Evolutionary conservation across 2,888 invertebrate species (phyloP).

Genomic region (Griposia aprilina): DNA sequence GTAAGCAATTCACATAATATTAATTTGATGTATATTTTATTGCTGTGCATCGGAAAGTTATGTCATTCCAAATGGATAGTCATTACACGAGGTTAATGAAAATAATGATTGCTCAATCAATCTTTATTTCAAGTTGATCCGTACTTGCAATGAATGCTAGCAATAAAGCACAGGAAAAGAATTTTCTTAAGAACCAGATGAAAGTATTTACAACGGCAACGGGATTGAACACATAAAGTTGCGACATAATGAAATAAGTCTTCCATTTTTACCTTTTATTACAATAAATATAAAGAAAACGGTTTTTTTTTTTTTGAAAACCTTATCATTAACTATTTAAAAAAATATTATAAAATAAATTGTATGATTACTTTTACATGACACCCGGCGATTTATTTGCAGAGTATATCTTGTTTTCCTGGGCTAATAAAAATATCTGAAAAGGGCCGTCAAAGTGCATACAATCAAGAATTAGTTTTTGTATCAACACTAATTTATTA

Average conservation of each 20-base stretch:
- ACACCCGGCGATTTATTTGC: neutral
- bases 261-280: too few relatives aligned
- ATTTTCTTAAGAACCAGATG: too few relatives aligned
- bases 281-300: too few relatives aligned
- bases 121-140: neutral
- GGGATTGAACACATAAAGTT: too few relatives aligned
- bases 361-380: too few relatives aligned
- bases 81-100: neutral
- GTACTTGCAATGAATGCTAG: neutral
- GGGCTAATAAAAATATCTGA: neutral
- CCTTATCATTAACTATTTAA: too few relatives aligned
- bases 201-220: too few relatives aligned
- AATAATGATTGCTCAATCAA: neutral
- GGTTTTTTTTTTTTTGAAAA: too few relatives aligned
- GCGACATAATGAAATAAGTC: too few relatives aligned
- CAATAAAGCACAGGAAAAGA: neutral
- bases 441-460: neutral
- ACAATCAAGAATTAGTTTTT: neutral
- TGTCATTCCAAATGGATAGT: neutral
- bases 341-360: too few relatives aligned
- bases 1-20: neutral
- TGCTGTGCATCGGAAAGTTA: neutral
- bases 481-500: neutral
- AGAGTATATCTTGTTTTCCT: too few relatives aligned
- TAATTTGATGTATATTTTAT: neutral